Evolutionary conservation across 2,888 invertebrate genomes (phyloP).

Genomic region (Pycnomerus fuliginosus): DNA sequence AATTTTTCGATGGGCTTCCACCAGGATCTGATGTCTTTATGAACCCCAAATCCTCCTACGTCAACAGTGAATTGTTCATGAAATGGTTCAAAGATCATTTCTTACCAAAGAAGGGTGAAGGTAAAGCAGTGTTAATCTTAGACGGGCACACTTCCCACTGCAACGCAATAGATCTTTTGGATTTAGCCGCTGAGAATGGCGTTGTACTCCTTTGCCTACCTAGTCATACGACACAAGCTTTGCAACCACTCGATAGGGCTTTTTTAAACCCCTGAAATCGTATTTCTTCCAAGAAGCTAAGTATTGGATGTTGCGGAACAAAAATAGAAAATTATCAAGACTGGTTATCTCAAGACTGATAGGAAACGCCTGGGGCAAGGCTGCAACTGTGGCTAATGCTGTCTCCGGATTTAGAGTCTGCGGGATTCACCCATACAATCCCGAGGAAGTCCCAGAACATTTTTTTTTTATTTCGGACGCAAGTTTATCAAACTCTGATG

Average conservation of each 20-base stretch:
- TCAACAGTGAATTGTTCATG: constrained; percentile 10
- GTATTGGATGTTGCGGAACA: constrained; percentile 1
- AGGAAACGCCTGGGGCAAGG: constrained; percentile 1
- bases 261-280: constrained; percentile 4
- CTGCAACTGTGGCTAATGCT: too few species aligned
- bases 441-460: too few species aligned
- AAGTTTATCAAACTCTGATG: too few species aligned
- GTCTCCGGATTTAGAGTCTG: too few species aligned
- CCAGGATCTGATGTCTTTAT: constrained; percentile 2
- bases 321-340: constrained; percentile 6
- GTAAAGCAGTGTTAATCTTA: constrained; percentile 12
- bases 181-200: constrained; percentile 5
- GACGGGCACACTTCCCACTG: constrained; percentile 18
- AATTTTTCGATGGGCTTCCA: constrained; percentile 15
- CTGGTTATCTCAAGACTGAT: background rate
- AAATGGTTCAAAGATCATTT: constrained; percentile 14
- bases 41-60: background rate
- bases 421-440: too few species aligned
- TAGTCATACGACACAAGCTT: constrained; percentile 7
- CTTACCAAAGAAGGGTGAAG: constrained; percentile 11
- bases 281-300: background rate
- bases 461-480: too few species aligned
- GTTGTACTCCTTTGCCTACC: constrained; percentile 2
- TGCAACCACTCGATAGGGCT: constrained; percentile 15
- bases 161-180: constrained; percentile 11